These are phyloP conservation scores for Pseudochaenichthys georgianus DNA, from an alignment of 2,797 vertebrate species.

Conservation along the genomic window DNA sequence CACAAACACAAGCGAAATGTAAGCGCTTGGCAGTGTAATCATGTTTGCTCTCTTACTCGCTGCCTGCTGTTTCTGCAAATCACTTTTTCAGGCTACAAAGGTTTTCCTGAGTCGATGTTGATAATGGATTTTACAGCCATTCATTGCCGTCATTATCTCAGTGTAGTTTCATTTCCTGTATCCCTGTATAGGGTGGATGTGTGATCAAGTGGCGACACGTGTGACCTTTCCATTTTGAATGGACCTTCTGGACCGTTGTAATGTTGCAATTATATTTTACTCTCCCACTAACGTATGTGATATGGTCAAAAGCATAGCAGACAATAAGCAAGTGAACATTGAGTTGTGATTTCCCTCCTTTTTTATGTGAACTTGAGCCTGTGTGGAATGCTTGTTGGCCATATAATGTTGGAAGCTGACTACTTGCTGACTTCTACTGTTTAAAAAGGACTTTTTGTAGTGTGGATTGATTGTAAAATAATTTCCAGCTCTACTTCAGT, in stretches of 20 bases:
- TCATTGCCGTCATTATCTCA: conserved; percentile 46
- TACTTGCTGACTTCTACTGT: neutral
- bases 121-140: conserved; percentile 53
- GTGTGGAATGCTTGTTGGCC: neutral
- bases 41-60: neutral
- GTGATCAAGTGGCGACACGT: conserved; percentile 27
- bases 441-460: neutral
- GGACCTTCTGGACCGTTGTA: conserved; percentile 20
- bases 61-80: conserved; percentile 42
- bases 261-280: conserved; percentile 21
- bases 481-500: neutral
- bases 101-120: conserved; percentile 30
- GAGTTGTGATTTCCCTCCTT: neutral
- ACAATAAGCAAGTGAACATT: conserved; percentile 1
- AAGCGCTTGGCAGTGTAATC: conserved; percentile 23
- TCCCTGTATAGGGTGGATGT: conserved; percentile 6
- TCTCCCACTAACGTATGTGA: neutral
- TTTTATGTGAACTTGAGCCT: too few species aligned
- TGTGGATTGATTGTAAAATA: neutral
- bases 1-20: conserved; percentile 6
- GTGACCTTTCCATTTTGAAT: conserved; percentile 60
- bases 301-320: neutral
- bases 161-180: conserved; percentile 43
- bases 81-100: conserved; percentile 18
- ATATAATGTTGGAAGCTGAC: neutral